Evolutionary conservation across 2,113 vertebrate genomes (phyloP).

Genomic region (Emydocephalus ijimae): DNA sequence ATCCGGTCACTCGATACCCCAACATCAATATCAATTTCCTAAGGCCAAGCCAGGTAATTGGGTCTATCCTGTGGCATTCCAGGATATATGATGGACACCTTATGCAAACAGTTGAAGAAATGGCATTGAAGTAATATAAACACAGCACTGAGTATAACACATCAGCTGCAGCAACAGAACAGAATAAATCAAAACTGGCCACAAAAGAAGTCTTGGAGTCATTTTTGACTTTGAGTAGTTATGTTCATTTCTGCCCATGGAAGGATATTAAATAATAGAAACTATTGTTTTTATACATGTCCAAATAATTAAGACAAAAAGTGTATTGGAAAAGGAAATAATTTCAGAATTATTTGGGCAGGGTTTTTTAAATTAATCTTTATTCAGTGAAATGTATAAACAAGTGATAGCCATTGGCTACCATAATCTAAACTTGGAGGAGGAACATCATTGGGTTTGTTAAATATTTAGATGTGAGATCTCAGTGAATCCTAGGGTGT

Average conservation of each 20-base stretch:
- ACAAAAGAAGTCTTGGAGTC: not conserved
- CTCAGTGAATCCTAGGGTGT: not conserved
- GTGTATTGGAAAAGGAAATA: not conserved
- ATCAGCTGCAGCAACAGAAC: not conserved
- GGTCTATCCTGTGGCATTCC: not conserved
- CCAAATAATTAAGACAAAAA: not conserved
- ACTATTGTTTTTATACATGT: not conserved
- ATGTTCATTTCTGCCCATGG: not conserved
- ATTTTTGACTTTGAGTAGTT: not conserved
- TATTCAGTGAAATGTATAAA: not conserved
- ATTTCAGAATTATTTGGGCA: not conserved
- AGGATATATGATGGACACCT: not conserved
- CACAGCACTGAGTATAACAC: not conserved
- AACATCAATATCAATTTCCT: constrained; percentile 91
- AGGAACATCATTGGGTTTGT: not conserved
- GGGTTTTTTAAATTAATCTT: not conserved
- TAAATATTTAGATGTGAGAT: not conserved
- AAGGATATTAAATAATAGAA: not conserved
- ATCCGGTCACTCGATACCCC: constrained; percentile 93
- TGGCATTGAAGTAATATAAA: not conserved
- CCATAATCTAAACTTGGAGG: not conserved
- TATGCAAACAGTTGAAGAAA: not conserved
- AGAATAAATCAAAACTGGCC: not conserved
- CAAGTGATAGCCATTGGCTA: not conserved
- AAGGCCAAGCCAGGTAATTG: constrained; percentile 87